Evolutionary conservation across 2,888 invertebrate genomes (phyloP), one percentile per base, ranked within the genome.

Genomic region (Agrochola litura): DNA sequence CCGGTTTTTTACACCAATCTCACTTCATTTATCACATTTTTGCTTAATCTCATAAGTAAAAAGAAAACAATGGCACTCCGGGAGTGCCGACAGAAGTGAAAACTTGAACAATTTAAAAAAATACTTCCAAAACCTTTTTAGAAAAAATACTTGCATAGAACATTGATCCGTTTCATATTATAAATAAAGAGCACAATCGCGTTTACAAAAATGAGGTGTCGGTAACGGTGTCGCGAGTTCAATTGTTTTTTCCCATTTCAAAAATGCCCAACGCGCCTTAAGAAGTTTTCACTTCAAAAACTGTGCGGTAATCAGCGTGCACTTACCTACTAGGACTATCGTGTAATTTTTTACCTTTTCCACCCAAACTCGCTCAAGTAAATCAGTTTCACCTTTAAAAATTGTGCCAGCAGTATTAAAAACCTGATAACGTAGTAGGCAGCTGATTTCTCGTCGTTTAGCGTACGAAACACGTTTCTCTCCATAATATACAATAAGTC

Each of bases 401-500:
- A 37, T 68, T n/a, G 64, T 46, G 68, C 43, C 82, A 1, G 30
- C 16, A 0, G 30, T 73, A 75, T 83, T 70, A 73, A 78, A 76
- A 74, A 61, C 49, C 63, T 60, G 74, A 72, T 46, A 72, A 72
- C 58, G 72, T 19, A 16, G 43, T 60, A 30, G 75, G 43, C 81
- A 70, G 73, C 67, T 82, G 84, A 71, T 80, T 76, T 68, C 63
- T 61, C 46, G 67, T 63, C 84, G 64, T 76, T 86, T 85, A 79
- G 79, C 72, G 67, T 79, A 76, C 77, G 58, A 60, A 70, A 80
- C 87, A 87, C 85, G 83, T 87, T 81, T 71, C 73, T 58, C 76
- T 81, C 88, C 90, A 90, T 91, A 91, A 91, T 92, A 92, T 85
- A 93, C 92, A 92, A 94, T 93, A 93, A 92, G 92, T 92, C 87